Evolutionary conservation across 2,888 invertebrate genomes (phyloP), one percentile per base, ranked within the genome.

Genomic region (Amiota communis): DNA sequence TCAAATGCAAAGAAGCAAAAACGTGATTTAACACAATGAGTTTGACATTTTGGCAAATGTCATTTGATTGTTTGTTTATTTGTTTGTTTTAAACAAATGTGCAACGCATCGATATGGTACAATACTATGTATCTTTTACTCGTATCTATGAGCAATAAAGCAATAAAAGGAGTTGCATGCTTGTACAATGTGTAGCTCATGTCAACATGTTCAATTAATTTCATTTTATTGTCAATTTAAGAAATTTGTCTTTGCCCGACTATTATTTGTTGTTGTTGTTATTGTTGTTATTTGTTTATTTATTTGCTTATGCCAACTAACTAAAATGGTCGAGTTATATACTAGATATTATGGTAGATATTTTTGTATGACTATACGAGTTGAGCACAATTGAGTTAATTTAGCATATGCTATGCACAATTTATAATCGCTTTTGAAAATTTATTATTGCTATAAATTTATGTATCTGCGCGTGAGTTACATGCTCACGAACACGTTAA

Each of bases 141-240:
- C n/a, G 23, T 23, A 23, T 23, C 23, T 6, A 36, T 36, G 36
- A 36, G 36, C 8, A 36, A 36, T 6, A 36, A 6, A 36, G 36
- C 36, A 36, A 36, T 36, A 36, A 36, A 36, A 63, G 63, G 63
- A 63, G 36, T 46, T 63, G 13, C 36, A 63, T 17, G 59, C 12
- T 59, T 59, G 20, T 36, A 6, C 6, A 0, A 20, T 59, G 20
- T 20, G n/a, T 20, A 17, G 23, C 15, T 23, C 63, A 13, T 63
- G 46, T 12, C 63, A 63, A 63, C 63, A 63, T 46, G 63, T 63
- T 11, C 63, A 63, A 63, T 63, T 49, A 68, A 68, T 51, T 68
- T 51, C n/a, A 20, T 68, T 68, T 23, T 53, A 68, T 68, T 68
- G 67, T 53, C 67, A 68, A 68, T 51, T 53, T 13, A 68, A 68